These are phyloP conservation scores for Heliconius erato DNA, from an alignment of 2,888 invertebrate genomes.

Conservation along the genomic window DNA sequence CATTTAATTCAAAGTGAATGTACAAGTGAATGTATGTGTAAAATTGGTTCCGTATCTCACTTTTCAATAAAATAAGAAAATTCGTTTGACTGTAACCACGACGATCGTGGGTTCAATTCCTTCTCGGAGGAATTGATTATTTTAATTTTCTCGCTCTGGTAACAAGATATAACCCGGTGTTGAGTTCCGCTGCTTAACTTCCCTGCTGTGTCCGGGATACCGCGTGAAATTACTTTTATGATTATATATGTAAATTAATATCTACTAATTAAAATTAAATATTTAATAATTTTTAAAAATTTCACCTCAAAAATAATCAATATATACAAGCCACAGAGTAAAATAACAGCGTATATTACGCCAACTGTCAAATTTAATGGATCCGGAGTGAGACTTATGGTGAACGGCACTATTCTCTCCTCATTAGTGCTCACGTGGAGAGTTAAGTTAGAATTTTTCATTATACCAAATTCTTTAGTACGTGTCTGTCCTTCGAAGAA, in stretches of 20 bases:
- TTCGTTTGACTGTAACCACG: no score
- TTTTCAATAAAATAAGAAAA: no score
- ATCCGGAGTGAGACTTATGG: constrained; percentile 81
- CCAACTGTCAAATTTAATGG: constrained; percentile 88
- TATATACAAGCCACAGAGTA: constrained; percentile 89
- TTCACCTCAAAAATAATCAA: constrained; percentile 92
- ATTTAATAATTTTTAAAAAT: not conserved
- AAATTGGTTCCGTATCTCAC: no score
- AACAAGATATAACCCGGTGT: not conserved
- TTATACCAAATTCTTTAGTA: constrained; percentile 70
- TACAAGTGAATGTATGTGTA: no score
- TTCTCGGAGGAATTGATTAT: not conserved
- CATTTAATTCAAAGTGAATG: no score
- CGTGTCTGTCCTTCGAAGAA: constrained; percentile 77
- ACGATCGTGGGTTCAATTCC: no score
- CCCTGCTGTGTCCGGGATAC: no score
- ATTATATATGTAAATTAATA: no score
- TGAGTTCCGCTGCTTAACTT: not conserved
- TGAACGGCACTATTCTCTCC: constrained; percentile 52
- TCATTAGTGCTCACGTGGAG: constrained; percentile 45
- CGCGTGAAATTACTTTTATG: no score
- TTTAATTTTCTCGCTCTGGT: not conserved
- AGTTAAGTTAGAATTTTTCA: constrained; percentile 42
- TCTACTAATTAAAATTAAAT: not conserved
- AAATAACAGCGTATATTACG: constrained; percentile 88